Conservation (phyloP, 2,797 vertebrate species). For the Myotis vivesi region DNA sequence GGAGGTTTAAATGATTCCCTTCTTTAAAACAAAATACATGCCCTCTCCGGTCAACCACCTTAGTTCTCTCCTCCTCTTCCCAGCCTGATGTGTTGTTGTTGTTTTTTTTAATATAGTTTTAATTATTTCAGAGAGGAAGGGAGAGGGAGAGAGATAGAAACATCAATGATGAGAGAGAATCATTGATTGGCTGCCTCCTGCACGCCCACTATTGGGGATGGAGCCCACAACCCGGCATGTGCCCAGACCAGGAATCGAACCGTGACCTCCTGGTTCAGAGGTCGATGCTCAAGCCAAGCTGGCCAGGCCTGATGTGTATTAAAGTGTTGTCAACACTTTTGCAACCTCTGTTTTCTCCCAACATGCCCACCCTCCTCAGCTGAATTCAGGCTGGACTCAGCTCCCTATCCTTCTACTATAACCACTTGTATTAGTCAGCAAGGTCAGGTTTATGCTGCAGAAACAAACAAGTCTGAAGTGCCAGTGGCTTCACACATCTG, state of each 20-base stretch:
- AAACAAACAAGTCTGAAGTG: neutral
- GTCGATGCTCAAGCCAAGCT: no score
- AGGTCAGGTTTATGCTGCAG: neutral
- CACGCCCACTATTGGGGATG: no score
- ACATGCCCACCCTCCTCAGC: neutral
- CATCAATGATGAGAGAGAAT: no score
- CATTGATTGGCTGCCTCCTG: no score
- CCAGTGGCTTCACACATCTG: neutral
- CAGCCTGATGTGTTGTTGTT: neutral
- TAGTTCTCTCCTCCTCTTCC: neutral
- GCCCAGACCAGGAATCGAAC: no score
- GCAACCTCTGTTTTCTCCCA: neutral
- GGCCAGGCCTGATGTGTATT: neutral
- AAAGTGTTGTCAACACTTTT: neutral
- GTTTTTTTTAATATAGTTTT: no score
- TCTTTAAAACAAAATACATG: neutral
- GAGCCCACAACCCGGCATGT: no score
- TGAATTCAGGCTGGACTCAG: neutral
- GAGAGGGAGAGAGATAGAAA: no score
- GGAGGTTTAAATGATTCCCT: neutral
- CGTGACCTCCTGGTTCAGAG: no score
- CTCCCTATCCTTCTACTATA: neutral
- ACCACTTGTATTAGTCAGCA: neutral
- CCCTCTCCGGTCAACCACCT: neutral
- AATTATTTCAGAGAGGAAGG: no score